phyloP scores from a whole-genome alignment of 2,888 invertebrate genomes.

The Drosophila tanythrix region DNA sequence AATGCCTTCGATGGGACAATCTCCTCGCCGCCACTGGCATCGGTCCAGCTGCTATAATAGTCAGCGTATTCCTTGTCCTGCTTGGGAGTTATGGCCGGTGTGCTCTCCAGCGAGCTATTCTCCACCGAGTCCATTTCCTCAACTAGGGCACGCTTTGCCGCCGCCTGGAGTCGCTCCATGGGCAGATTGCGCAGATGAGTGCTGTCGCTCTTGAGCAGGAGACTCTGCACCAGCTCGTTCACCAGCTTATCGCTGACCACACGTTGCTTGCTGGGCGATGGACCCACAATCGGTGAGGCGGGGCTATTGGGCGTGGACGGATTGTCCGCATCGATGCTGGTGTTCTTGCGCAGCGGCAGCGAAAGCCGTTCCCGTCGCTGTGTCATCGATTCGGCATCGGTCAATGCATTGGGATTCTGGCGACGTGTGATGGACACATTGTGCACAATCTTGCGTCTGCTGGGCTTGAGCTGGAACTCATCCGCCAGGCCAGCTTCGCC shows the following conservation, averaged over 20 bases:
- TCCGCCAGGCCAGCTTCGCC: slow-evolving; percentile 57
- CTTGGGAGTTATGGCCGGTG: slow-evolving; percentile 85
- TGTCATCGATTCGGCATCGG: slow-evolving; percentile 84
- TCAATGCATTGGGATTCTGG: slow-evolving; percentile 81
- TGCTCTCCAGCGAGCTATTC: slow-evolving; percentile 85
- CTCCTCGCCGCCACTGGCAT: slow-evolving; percentile 83
- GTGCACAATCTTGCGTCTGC: slow-evolving; percentile 83
- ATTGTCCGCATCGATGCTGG: slow-evolving; percentile 86
- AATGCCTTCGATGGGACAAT: slow-evolving; percentile 87
- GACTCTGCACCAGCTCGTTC: slow-evolving; percentile 87
- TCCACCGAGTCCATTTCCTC: slow-evolving; percentile 86
- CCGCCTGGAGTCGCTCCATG: slow-evolving; percentile 87
- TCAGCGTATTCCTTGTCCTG: slow-evolving; percentile 85
- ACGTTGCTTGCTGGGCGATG: slow-evolving; percentile 85
- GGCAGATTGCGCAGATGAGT: slow-evolving; percentile 86
- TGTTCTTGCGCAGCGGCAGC: slow-evolving; percentile 85
- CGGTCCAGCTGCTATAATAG: slow-evolving; percentile 87
- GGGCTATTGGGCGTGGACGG: slow-evolving; percentile 86
- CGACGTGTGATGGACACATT: slow-evolving; percentile 85
- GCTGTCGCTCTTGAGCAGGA: slow-evolving; percentile 86
- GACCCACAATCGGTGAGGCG: slow-evolving; percentile 83
- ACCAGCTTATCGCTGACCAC: slow-evolving; percentile 86
- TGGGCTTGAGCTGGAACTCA: slow-evolving; percentile 80
- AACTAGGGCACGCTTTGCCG: slow-evolving; percentile 86
- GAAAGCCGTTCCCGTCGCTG: slow-evolving; percentile 86